These are phyloP conservation scores for Clistopyga incitator DNA, from an alignment of 2,888 invertebrate genomes.

Conservation along the genomic window DNA sequence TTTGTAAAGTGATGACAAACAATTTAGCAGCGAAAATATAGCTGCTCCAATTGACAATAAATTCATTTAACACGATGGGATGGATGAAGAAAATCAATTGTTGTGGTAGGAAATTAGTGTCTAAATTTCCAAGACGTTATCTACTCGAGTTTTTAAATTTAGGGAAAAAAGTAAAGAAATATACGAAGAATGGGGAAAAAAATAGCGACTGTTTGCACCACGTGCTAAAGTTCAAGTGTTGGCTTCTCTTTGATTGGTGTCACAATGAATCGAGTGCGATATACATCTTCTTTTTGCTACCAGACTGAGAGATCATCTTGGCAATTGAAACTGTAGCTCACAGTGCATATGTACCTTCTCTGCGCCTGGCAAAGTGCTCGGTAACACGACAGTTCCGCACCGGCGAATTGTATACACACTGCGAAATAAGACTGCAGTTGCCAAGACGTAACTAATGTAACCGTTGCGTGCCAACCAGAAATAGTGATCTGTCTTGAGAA, in stretches of 20 bases:
- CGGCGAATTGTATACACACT: neutral
- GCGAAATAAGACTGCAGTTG: neutral
- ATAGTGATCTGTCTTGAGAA: neutral
- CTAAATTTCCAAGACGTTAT: neutral
- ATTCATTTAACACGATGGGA: conserved; percentile 59
- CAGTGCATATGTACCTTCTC: too few relatives aligned
- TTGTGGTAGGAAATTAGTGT: conserved; percentile 64
- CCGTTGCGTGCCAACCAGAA: neutral
- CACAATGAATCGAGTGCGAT: conserved; percentile 20
- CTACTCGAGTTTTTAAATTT: neutral
- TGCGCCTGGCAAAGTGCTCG: conserved; percentile 7
- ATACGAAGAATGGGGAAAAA: neutral
- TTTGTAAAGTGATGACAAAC: conserved; percentile 12
- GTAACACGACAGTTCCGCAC: neutral
- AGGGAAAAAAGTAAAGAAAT: neutral
- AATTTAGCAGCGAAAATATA: neutral
- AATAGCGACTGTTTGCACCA: neutral
- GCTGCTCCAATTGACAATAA: neutral
- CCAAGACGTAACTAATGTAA: conserved; percentile 7
- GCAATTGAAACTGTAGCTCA: neutral
- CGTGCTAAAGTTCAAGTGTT: neutral
- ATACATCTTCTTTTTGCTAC: conserved; percentile 9
- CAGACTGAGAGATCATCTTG: conserved; percentile 17
- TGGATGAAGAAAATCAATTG: conserved; percentile 70
- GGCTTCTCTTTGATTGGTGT: neutral